phyloP scores from a whole-genome alignment of 2,888 invertebrate genomes.

The Platerodrilus igneus region DNA sequence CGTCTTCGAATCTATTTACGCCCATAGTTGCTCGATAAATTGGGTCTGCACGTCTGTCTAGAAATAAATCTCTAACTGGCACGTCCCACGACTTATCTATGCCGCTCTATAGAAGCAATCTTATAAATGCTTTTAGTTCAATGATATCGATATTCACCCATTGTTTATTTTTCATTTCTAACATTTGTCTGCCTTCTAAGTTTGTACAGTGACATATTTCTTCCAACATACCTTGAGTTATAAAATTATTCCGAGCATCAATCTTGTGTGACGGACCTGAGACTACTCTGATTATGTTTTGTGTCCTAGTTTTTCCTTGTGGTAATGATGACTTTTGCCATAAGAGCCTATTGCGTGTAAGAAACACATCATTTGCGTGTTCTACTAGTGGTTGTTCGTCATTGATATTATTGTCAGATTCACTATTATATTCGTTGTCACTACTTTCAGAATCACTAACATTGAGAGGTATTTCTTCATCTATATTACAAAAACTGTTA shows the following conservation, averaged over 20 bases:
- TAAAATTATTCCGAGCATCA: not conserved
- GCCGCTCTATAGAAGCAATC: not conserved
- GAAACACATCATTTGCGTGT: too few species aligned
- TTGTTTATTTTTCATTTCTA: not conserved
- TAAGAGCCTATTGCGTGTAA: too few species aligned
- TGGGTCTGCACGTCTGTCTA: not conserved
- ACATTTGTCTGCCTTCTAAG: not conserved
- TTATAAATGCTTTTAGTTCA: not conserved
- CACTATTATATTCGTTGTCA: too few species aligned
- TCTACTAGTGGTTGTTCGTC: too few species aligned
- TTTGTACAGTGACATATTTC: conserved; percentile 4
- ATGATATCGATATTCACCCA: not conserved
- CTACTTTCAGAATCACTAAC: too few species aligned
- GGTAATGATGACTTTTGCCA: too few species aligned
- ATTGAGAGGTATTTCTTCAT: too few species aligned
- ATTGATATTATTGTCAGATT: too few species aligned
- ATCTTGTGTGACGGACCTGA: too few species aligned
- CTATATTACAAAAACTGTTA: too few species aligned
- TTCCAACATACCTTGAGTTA: conserved; percentile 2
- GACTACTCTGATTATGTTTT: too few species aligned
- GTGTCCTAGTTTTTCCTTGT: too few species aligned
- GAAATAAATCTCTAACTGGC: conserved; percentile 1
- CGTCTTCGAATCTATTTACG: not conserved
- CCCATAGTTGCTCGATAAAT: not conserved
- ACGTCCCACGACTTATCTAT: not conserved